Evolutionary conservation across 2,113 vertebrate genomes (phyloP).

Genomic region (Catharus bicknelli): DNA sequence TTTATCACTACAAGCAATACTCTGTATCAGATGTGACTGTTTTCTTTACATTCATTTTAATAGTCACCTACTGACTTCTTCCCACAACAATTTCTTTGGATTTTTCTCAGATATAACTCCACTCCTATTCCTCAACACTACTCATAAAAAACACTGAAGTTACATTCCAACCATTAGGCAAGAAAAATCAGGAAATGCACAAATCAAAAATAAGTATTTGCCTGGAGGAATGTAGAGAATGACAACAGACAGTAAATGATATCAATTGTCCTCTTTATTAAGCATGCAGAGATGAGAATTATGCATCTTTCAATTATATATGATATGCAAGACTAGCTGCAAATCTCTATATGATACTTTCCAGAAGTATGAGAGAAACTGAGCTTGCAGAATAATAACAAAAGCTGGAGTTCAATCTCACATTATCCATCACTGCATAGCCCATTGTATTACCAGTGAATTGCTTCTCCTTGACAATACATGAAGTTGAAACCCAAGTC

Average conservation of each 20-base stretch:
- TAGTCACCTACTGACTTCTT: background rate
- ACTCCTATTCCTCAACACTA: background rate
- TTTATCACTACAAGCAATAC: background rate
- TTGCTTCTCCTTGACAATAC: constrained; percentile 31
- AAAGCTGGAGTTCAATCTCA: constrained; percentile 53
- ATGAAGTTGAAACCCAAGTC: constrained; percentile 36
- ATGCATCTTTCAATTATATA: constrained; percentile 58
- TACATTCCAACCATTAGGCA: background rate
- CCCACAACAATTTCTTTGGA: background rate
- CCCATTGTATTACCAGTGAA: background rate
- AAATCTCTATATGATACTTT: constrained; percentile 48
- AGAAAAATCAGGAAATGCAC: background rate
- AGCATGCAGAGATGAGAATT: constrained; percentile 25
- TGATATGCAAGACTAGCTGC: constrained; percentile 53
- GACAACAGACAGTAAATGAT: background rate
- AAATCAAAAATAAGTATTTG: background rate
- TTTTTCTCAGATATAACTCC: background rate
- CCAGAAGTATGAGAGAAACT: background rate
- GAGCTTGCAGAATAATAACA: constrained; percentile 52
- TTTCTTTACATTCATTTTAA: background rate
- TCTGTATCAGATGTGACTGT: background rate
- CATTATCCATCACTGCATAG: constrained; percentile 21
- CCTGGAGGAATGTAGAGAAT: background rate
- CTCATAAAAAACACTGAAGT: background rate
- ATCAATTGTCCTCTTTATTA: constrained; percentile 18